Evolutionary conservation across 2,888 invertebrate genomes (phyloP), one percentile per base, ranked within the genome.

Genomic region (Galerucella nymphaeae): DNA sequence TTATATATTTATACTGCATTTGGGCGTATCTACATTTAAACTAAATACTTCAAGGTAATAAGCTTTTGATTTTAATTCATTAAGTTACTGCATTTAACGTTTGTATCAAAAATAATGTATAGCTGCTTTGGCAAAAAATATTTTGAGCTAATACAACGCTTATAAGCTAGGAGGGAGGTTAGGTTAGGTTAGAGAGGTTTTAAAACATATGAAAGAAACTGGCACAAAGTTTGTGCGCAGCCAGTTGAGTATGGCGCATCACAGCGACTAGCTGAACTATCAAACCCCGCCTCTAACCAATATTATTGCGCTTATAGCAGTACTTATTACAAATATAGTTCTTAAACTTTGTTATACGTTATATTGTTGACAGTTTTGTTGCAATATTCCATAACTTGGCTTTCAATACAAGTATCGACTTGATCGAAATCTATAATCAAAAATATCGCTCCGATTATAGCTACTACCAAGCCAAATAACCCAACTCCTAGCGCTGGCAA

Each of bases 401-500:
- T 93, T 80, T 93, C 93, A 14, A 89, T 89, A 82, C 93, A 93
- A n/a, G 88, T 88, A 74, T 88, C 86, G n/a, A 87, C 85, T 68
- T 87, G 84, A 73, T 87, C 86, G 80, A 88, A 88, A 80, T 90
- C 88, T 23, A 90, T 81, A 48, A 91, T 84, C 13, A 91, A 86
- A 83, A 90, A 87, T 14, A 91, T 82, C 0, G 90, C 86, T 1
- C 93, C 93, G 20, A 90, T 86, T 11, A 90, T 79, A 0, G 91
- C 90, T 6, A 92, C 91, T 9, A 89, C 81, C 4, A 89, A 84
- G 1, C 95, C 95, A 80, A 94, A 94, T 0, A 91, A 79, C 4
- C 91, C 91, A 59, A 94, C 88, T 0, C 91, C 90, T 41, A 94
- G 85, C 0, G 94, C 93, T 1, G 93, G 92, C 20, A 94, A 85